Base-by-base conservation (phyloP, 1,140 invertebrate genomes). In the Melitaea cinxia region DNA sequence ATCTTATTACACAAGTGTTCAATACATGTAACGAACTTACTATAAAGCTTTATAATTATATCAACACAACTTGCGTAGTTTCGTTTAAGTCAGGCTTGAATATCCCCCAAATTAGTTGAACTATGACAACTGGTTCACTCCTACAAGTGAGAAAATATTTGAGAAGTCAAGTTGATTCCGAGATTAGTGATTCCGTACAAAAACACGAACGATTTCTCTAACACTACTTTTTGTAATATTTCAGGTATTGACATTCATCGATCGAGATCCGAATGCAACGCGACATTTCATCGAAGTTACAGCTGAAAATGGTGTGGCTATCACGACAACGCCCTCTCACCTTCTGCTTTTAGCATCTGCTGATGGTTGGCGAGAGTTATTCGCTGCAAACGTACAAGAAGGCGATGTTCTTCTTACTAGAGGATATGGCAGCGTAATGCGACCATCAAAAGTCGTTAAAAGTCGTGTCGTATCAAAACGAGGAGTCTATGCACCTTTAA, bases 401-500 rank as follows among this genome's bases (percentile, higher is more conserved):
- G 87, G 90, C 6, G 89, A 92, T 66, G 76, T 78, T 24, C 78
- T 94, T 0, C 88, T 93, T 60, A 93, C 93, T 56, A 79, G 91
- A 52, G 89, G 91, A 17, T 73, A 89, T 42, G 80, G 91, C 9
- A 75, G 88, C 33, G 87, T 82, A 6, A 85, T 94, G 80, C 75
- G 91, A 88, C 89, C 94, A 91, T 87, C 94, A 78, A 88, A 79
- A 67, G 94, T 99, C 0, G 81, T 94, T 0, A 81, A 88, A 0
- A 91, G 95, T 0, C 89, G 91, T 17, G 83, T 93, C 12, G 91
- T 94, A 7, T 82, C 92, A 0, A 91, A 92, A 15, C 89, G 88
- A 26, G 98, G 98, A 6, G 94, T 98, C 1, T 98, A 93, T 78
- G 98, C 98, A 0, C 98, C 98, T 0, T 91, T 99, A 10, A 99